Conservation (phyloP, 2,888 invertebrate genomes). For the Hyles lineata region DNA sequence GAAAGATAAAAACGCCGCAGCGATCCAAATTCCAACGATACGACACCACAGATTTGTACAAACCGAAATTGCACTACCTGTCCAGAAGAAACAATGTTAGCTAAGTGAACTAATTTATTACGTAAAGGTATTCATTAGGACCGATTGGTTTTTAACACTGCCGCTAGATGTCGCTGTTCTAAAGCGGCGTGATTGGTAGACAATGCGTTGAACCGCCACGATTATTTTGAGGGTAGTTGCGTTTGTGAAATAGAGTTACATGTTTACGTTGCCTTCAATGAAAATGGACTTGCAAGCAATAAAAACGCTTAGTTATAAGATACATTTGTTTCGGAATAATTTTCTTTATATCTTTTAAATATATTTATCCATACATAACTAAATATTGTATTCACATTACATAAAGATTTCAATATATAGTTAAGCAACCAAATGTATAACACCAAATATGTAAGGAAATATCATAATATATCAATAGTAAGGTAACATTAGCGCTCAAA, state of each 20-base stretch:
- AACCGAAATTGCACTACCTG: constrained; percentile 76
- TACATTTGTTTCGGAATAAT: background rate
- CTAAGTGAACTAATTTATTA: constrained; percentile 43
- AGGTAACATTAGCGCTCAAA: background rate
- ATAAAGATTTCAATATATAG: background rate
- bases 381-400: background rate
- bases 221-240: constrained; percentile 8
- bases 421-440: constrained; percentile 17
- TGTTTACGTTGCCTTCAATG: constrained; percentile 9
- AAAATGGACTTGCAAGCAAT: constrained; percentile 15
- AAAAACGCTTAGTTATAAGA: constrained; percentile 11
- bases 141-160: constrained; percentile 9
- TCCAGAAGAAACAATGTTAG: constrained; percentile 74
- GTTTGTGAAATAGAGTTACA: background rate
- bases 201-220: background rate
- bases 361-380: background rate
- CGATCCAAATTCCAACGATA: constrained; percentile 71
- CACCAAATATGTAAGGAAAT: constrained; percentile 14
- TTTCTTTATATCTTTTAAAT: background rate
- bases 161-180: constrained; percentile 8
- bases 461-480: constrained; percentile 19
- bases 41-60: constrained; percentile 74
- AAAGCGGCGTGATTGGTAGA: background rate
- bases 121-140: background rate
- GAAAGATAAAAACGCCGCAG: constrained; percentile 59